Percentiles rank a stretch among this genome's conserved stretches.
Evolutionary conservation across 2,113 vertebrate species (phyloP).

Genomic region (Istiophorus platypterus): DNA sequence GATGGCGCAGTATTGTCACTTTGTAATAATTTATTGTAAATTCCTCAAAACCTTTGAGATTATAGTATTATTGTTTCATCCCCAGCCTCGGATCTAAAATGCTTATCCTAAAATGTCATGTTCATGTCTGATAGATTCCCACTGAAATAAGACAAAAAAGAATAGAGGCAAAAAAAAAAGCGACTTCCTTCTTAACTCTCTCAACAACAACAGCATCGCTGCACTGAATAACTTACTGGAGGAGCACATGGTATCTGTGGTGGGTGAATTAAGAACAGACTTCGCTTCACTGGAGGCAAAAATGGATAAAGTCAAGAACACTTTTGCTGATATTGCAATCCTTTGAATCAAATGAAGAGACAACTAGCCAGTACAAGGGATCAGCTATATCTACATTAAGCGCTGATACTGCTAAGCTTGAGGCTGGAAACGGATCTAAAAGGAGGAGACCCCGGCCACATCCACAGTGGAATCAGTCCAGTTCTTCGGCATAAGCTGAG

Average conservation of each 20-base stretch:
- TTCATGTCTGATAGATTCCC: neutral
- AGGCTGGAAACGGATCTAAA: neutral
- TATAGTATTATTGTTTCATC: no score
- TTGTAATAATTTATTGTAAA: no score
- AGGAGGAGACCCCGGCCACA: neutral
- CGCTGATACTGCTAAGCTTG: neutral
- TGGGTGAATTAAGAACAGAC: constrained; percentile 28
- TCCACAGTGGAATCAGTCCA: neutral
- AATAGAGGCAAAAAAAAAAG: neutral
- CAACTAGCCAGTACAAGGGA: neutral
- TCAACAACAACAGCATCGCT: neutral
- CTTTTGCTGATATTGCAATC: constrained; percentile 19
- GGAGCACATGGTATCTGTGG: constrained; percentile 4
- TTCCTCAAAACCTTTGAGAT: no score
- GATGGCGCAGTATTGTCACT: neutral
- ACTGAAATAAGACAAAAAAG: neutral
- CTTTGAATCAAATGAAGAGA: constrained; percentile 8
- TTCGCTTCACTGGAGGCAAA: constrained; percentile 35
- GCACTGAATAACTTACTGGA: constrained; percentile 6
- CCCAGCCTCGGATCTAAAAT: no score
- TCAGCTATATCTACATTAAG: neutral
- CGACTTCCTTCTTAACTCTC: neutral
- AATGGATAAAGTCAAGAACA: constrained; percentile 30
- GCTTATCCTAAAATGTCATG: no score
- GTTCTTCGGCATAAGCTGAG: neutral